Conservation (phyloP, 1,140 invertebrate genomes). For the Drosophila insularis region DNA sequence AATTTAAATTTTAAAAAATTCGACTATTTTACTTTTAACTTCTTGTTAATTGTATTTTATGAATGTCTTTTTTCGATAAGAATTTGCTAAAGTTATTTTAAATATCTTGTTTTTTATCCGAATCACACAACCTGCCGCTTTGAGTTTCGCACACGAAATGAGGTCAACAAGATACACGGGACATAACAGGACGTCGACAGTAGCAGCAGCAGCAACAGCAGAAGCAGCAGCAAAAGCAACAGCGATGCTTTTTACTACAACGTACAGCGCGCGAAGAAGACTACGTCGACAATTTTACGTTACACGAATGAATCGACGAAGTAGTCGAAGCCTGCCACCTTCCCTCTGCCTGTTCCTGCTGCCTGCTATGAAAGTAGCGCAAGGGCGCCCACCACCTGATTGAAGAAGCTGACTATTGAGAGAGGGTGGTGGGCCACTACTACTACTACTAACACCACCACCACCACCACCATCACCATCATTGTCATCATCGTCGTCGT, state of each 20-base stretch:
- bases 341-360: background rate
- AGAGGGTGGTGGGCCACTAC: slow-evolving; percentile 8
- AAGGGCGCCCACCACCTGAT: slow-evolving; percentile 68
- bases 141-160: slow-evolving; percentile 81
- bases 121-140: slow-evolving; percentile 75
- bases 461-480: background rate
- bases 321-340: slow-evolving; percentile 25
- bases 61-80: slow-evolving; percentile 29
- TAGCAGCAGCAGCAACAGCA: no score
- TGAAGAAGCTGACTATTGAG: background rate
- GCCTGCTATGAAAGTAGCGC: slow-evolving; percentile 63
- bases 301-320: slow-evolving; percentile 56
- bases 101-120: slow-evolving; percentile 24
- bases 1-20: background rate
- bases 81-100: background rate
- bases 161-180: slow-evolving; percentile 80
- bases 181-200: slow-evolving; percentile 46
- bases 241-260: slow-evolving; percentile 21
- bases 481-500: background rate
- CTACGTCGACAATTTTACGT: slow-evolving; percentile 58
- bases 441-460: background rate
- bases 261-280: slow-evolving; percentile 19
- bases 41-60: background rate
- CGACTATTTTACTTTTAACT: background rate
- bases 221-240: no score